These are phyloP conservation scores for Corythornis cristatus DNA, from an alignment of 2,113 vertebrate genomes.

Conservation along the genomic window DNA sequence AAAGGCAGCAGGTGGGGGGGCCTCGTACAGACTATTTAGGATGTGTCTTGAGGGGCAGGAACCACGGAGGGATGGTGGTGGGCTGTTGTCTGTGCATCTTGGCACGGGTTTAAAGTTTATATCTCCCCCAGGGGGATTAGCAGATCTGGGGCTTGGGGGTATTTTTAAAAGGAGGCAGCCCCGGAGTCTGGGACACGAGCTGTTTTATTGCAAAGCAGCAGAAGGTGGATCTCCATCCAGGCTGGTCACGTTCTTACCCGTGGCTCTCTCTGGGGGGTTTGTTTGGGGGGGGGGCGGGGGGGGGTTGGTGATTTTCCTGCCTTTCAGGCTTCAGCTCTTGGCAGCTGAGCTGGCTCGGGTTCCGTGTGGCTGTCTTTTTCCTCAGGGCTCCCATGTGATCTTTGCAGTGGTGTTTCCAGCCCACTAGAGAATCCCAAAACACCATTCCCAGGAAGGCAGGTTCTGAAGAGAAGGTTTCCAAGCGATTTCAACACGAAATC, in stretches of 20 bases:
- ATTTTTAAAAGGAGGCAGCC: background rate
- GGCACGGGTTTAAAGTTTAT: constrained; percentile 22
- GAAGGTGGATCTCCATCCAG: background rate
- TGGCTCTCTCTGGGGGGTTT: background rate
- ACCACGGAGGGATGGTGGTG: background rate
- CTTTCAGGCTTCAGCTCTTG: no score
- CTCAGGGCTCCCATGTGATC: background rate
- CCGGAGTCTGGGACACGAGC: constrained; percentile 22
- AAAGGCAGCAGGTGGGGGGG: constrained; percentile 39
- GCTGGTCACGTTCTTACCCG: background rate
- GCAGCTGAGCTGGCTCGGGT: no score
- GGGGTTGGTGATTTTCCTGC: no score
- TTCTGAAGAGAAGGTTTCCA: background rate
- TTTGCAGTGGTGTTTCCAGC: background rate
- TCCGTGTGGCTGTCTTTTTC: background rate
- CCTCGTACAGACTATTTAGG: constrained; percentile 42
- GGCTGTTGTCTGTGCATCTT: constrained; percentile 4
- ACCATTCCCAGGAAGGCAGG: background rate
- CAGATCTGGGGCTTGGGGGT: background rate
- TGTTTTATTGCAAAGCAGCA: constrained; percentile 11
- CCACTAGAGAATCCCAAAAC: background rate
- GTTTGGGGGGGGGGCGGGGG: no score
- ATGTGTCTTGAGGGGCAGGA: background rate
- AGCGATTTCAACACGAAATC: constrained; percentile 1
- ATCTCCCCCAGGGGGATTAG: constrained; percentile 33